Base-by-base conservation (phyloP, 1,140 invertebrate genomes). In the Aradophagus sp. region DNA sequence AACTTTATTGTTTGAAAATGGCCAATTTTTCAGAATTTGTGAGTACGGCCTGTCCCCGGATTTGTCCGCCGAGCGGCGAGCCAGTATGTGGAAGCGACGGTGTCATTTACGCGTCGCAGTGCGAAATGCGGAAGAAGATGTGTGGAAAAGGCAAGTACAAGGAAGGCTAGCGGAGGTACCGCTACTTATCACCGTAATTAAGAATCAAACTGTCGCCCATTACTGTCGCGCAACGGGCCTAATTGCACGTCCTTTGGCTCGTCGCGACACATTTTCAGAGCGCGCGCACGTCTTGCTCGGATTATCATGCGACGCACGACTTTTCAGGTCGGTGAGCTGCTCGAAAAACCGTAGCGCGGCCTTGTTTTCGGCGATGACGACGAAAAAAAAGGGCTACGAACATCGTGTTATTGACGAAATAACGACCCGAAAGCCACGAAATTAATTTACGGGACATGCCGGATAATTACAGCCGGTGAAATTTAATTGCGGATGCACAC, bases 101-200 rank as follows among this genome's bases (percentile, higher is more conserved):
- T 11, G 86, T 92, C 74, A 96, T 96, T 68, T 97, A 97, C 84
- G 90, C 92, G 12, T 96, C 93, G 58, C 89, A 93, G 17, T 98
- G 96, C 79, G 93, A 97, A 86, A 92, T 97, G 92, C 90, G 91
- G 82, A 94, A 95, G 86, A 93, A 95, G 83, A 96, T 94, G 56
- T 97, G 95, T 80, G 93, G 94, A 73, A 93, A 93, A 90, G 93
- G 92, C 91, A 87, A 86, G 67, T 65, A 26, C 11, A 35, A 13
- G 11, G 50, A 47, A 66, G 39, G 41, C 11, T 31, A 10, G 39
- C 27, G 55, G 48, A 42, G 27, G 26, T 61, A 66, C 52, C 52
- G 67, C 61, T 66, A 67, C 38, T 56, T 67, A 72, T 69, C 52
- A 50, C 44, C 59, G 62, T 73, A 77, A 77, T 77, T 77, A 74